Conservation (phyloP, 2,113 vertebrate genomes). For the Stictonetta naevosa region DNA sequence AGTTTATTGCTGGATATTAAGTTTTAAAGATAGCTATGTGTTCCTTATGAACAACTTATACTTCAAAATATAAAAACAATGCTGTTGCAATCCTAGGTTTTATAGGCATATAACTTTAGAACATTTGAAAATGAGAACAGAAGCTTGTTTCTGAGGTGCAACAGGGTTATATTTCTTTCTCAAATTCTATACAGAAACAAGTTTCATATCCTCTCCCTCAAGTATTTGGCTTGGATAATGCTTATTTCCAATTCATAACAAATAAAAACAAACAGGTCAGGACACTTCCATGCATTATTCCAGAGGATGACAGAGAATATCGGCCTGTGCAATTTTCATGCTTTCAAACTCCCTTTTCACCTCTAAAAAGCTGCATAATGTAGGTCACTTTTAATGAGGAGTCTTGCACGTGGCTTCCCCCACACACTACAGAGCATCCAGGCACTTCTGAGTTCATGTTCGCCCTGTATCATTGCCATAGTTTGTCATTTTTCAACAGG, state of each 20-base stretch:
- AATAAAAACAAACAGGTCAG: background rate
- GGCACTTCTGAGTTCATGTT: background rate
- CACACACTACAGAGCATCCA: background rate
- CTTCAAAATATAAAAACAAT: background rate
- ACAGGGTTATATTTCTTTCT: background rate
- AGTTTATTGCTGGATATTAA: background rate
- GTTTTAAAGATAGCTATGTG: conserved; percentile 7
- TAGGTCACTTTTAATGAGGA: conserved; percentile 51
- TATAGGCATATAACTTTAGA: background rate
- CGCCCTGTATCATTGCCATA: background rate
- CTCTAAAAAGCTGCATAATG: conserved; percentile 14
- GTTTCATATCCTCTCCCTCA: background rate
- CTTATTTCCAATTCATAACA: background rate
- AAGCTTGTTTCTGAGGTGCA: background rate
- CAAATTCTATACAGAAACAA: background rate
- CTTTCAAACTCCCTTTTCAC: background rate
- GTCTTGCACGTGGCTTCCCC: background rate
- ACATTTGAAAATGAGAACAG: background rate
- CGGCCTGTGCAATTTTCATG: background rate
- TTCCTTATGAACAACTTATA: background rate
- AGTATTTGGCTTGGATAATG: background rate
- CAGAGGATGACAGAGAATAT: background rate
- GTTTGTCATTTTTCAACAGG: background rate
- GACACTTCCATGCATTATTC: background rate
- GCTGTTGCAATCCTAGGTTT: background rate